Evolutionary conservation across 2,797 vertebrate genomes (phyloP).

Genomic region (Chrysolophus pictus): DNA sequence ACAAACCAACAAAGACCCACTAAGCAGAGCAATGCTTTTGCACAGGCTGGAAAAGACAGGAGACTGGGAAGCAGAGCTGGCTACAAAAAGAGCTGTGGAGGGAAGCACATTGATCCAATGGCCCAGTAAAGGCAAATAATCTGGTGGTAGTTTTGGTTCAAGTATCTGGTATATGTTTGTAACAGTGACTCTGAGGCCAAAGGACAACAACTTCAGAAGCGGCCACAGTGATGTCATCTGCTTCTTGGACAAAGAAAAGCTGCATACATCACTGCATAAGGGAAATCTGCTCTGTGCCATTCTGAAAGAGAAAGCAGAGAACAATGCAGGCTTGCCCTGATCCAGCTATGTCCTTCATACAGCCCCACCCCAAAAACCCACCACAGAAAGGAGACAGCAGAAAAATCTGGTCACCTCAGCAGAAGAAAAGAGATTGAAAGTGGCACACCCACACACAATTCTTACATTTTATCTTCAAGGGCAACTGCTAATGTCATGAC

Average conservation of each 20-base stretch:
- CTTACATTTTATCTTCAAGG: not conserved
- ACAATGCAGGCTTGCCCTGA: not conserved
- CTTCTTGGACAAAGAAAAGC: not conserved
- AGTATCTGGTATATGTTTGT: not conserved
- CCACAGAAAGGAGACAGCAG: not conserved
- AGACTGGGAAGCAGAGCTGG: not conserved
- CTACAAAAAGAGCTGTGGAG: not conserved
- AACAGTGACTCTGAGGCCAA: not conserved
- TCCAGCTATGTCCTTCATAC: not conserved
- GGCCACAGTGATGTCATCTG: fast-evolving
- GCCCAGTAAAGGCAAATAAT: not conserved
- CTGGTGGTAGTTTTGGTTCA: not conserved
- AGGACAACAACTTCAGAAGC: not conserved
- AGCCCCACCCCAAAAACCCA: not conserved
- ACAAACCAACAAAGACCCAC: not conserved
- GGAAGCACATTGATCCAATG: not conserved
- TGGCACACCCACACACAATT: not conserved
- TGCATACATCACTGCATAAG: fast-evolving
- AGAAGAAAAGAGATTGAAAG: not conserved
- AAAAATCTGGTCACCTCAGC: not conserved
- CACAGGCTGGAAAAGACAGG: not conserved
- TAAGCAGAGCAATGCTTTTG: not conserved
- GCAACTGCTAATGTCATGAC: not conserved
- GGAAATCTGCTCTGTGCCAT: not conserved
- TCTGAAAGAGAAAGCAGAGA: fast-evolving